Evolutionary conservation across 2,888 invertebrate species (phyloP).

Genomic region (Zeuzera pyrina): DNA sequence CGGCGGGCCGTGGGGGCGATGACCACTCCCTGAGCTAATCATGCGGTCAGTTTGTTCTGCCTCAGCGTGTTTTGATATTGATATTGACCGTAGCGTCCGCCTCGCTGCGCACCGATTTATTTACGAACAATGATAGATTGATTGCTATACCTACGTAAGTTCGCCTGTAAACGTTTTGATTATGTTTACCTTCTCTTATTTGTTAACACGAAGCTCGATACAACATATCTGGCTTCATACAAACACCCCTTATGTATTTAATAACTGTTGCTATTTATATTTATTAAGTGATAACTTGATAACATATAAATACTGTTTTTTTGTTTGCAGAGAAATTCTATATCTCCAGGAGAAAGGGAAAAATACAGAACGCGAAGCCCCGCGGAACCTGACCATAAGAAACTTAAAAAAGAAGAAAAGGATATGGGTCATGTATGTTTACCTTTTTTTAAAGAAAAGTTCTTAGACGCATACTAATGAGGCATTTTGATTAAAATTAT

Average conservation of each 20-base stretch:
- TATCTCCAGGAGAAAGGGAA: slow-evolving; percentile 87
- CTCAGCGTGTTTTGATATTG: slow-evolving; percentile 73
- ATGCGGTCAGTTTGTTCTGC: slow-evolving; percentile 73
- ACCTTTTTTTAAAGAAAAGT: neutral
- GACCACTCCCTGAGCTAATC: slow-evolving; percentile 71
- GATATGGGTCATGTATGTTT: slow-evolving; percentile 84
- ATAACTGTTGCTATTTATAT: neutral
- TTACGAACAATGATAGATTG: slow-evolving; percentile 72
- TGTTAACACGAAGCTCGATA: too few species aligned
- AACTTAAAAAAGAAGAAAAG: slow-evolving; percentile 88
- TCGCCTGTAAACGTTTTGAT: slow-evolving; percentile 62
- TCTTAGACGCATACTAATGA: too few species aligned
- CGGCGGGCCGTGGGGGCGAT: slow-evolving; percentile 39
- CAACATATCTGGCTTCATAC: too few species aligned
- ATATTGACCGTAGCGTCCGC: slow-evolving; percentile 68
- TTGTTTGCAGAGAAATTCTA: slow-evolving; percentile 88
- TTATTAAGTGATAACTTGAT: neutral
- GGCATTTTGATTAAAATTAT: too few species aligned
- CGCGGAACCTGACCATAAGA: slow-evolving; percentile 79
- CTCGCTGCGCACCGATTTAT: slow-evolving; percentile 68
- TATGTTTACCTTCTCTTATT: slow-evolving; percentile 62
- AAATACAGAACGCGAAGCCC: slow-evolving; percentile 88
- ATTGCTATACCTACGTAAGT: slow-evolving; percentile 59
- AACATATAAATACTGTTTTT: slow-evolving; percentile 15
- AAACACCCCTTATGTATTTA: too few species aligned